These are phyloP conservation scores for Rana temporaria DNA, from an alignment of 2,113 vertebrate genomes.

Conservation along the genomic window DNA sequence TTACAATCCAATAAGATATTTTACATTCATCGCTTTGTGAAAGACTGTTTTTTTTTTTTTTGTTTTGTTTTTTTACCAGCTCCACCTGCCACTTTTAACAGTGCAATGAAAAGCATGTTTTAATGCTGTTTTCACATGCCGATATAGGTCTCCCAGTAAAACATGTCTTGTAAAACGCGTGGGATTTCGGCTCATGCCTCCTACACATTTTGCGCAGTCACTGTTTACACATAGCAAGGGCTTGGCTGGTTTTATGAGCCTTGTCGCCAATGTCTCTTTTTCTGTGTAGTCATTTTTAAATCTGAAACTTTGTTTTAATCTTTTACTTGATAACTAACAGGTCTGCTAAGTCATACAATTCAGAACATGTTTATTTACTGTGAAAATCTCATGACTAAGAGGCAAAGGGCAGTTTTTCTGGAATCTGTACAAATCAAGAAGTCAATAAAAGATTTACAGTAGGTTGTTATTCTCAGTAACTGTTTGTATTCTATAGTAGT, in stretches of 20 bases:
- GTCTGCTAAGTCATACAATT: slow-evolving; percentile 38
- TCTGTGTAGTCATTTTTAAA: slow-evolving; percentile 32
- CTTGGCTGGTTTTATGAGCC: slow-evolving; percentile 13
- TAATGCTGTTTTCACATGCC: background rate
- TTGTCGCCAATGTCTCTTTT: slow-evolving; percentile 4
- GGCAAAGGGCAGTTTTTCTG: background rate
- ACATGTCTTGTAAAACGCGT: background rate
- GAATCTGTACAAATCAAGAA: background rate
- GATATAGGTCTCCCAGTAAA: slow-evolving; percentile 15
- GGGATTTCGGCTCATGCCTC: background rate
- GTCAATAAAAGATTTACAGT: no score
- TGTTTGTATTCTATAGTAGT: no score
- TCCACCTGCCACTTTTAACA: background rate
- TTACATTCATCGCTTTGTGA: no score
- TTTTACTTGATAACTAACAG: background rate
- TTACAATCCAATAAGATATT: no score
- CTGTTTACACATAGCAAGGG: background rate
- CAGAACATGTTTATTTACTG: background rate
- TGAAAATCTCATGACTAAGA: slow-evolving; percentile 11
- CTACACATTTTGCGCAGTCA: slow-evolving; percentile 30
- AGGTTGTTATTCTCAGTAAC: no score
- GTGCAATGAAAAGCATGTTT: background rate
- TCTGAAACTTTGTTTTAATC: slow-evolving; percentile 4
- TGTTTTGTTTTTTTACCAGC: no score
- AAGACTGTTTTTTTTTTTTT: no score